Conservation (phyloP, 2,888 invertebrate genomes). For the Proisotoma minuta region DNA sequence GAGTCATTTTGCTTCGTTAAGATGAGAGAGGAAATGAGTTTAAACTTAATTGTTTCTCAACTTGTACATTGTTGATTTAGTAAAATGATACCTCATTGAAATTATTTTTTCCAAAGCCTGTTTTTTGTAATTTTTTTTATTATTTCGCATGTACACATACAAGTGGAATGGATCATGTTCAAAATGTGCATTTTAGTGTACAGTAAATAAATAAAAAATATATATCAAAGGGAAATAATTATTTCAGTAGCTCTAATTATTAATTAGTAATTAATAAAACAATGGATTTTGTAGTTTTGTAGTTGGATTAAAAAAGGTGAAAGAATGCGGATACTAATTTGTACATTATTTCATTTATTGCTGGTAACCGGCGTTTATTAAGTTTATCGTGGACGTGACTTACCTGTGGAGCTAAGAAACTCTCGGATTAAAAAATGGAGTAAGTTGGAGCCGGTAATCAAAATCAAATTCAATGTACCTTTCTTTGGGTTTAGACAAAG, state of each 20-base stretch:
- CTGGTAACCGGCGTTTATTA: neutral
- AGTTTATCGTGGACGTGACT: neutral
- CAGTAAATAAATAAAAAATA: no score
- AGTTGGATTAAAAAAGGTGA: neutral
- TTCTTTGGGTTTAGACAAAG: neutral
- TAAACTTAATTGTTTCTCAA: neutral
- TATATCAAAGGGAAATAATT: no score
- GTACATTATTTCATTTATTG: no score
- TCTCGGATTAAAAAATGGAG: constrained; percentile 11
- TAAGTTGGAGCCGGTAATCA: constrained; percentile 14
- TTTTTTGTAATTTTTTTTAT: no score
- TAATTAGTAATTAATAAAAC: constrained; percentile 6
- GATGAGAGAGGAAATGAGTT: constrained; percentile 1
- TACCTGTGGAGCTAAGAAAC: constrained; percentile 12
- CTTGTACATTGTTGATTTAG: no score
- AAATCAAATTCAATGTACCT: neutral
- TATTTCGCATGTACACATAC: neutral
- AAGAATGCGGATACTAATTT: neutral
- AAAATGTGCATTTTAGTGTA: no score
- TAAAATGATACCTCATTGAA: no score
- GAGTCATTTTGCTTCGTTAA: constrained; percentile 5
- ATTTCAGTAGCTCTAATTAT: neutral
- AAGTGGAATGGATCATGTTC: no score
- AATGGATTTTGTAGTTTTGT: neutral
- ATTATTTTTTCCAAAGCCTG: no score